These are phyloP conservation scores for Caenorhabditis imperialis DNA, from an alignment of 2,888 invertebrate genomes.

Conservation along the genomic window DNA sequence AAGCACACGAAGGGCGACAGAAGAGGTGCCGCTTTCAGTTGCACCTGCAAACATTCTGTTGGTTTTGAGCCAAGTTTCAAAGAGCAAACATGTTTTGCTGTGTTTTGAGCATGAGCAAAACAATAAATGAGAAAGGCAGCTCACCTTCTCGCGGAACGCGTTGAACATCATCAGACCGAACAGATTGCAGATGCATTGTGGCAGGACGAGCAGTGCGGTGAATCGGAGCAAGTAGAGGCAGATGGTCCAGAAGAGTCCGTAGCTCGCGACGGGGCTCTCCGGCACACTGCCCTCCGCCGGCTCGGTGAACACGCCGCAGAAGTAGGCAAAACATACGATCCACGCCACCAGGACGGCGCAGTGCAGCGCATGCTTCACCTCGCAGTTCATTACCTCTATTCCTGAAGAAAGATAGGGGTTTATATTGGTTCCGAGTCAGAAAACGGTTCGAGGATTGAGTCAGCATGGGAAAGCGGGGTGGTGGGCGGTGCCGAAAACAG, in stretches of 20 bases:
- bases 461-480: too few species aligned
- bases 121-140: not conserved
- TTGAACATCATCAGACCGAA: conserved; percentile 86
- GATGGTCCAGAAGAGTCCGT: conserved; percentile 73
- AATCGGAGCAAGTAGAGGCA: conserved; percentile 75
- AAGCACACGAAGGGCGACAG: conserved; percentile 94
- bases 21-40: conserved; percentile 87
- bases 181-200: conserved; percentile 78
- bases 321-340: conserved; percentile 73
- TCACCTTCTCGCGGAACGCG: conserved; percentile 85
- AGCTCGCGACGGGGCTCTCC: conserved; percentile 69
- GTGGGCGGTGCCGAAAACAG: too few species aligned
- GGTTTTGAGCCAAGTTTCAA: too few species aligned
- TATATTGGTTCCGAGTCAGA: not conserved
- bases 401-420: conserved; percentile 37
- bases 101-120: not conserved
- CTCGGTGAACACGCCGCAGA: conserved; percentile 72
- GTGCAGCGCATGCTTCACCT: conserved; percentile 75
- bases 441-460: conserved; percentile 5
- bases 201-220: conserved; percentile 77
- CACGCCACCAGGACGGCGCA: conserved; percentile 71
- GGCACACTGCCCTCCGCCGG: conserved; percentile 54
- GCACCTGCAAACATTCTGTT: conserved; percentile 53
- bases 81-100: too few species aligned
- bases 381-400: conserved; percentile 69